Evolutionary conservation across 2,113 vertebrate genomes (phyloP), one percentile per base, ranked within the genome.

Genomic region (Trochalopteron elliotii): DNA sequence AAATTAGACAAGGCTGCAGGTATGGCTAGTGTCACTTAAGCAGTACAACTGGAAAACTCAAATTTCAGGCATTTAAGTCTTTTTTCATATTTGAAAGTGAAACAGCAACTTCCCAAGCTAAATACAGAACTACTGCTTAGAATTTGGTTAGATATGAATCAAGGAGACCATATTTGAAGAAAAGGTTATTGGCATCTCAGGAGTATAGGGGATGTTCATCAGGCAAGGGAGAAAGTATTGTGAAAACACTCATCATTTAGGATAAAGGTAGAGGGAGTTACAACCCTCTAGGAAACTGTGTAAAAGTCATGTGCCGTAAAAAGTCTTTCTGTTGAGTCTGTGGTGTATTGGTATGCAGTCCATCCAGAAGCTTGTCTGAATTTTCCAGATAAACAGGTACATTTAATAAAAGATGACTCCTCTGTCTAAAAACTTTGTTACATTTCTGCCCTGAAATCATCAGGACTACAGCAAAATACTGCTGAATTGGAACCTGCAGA

Each of bases 301-400:
- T 87, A 44, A 57, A 93, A 72, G 45, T 42, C 79, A 57, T 6
- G 17, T 75, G 45, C 22, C 15, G 6, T 65, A 68, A 68, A 77
- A 82, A 44, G 27, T 45, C 27, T 79, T 56, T 53, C 31, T 80
- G 0, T 56, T 63, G 52, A 83, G 40, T 49, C n/a, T 57, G 31
- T 80, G 39, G 21, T 83, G 17, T 88, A 40, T 64, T 87, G 45
- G 9, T 90, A 40, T 90, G 50, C 67, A 65, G n/a, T 83, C 37
- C 31, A 65, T 94, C 37, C 75, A 83, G 59, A 61, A 87, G 27
- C 63, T 88, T 92, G 63, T 76, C 75, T 80, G 83, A 72, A 61
- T 96, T 86, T 93, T 86, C 37, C 28, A 74, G 79, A 83, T 72
- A 92, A 90, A 86, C 52, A 65, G 61, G 47, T 76, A n/a, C n/a